Evolutionary conservation across 2,888 invertebrate species (phyloP), one percentile per base, ranked within the genome.

Genomic region (Sylvicola fuscatus): DNA sequence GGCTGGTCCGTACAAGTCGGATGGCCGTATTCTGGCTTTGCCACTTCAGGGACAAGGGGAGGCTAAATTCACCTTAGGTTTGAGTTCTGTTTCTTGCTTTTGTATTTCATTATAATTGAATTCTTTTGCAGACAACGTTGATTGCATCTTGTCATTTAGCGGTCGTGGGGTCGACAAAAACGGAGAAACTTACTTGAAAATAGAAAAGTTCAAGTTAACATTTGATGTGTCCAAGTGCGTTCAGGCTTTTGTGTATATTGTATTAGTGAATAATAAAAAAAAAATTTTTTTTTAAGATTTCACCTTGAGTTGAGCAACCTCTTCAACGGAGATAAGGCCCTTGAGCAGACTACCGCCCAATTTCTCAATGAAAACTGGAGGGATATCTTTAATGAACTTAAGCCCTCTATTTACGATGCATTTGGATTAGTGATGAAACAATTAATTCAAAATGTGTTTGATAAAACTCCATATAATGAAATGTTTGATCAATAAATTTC

Each of bases 381-480:
- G 3, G 46, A 47, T 7, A 50, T 56, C 16, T 47, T 49, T 33
- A 34, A 37, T 3, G 55, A 55, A 43, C 40, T 56, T 14, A 42
- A 46, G 21, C 21, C 21, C 4, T 21, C 21, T 21, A 21, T 21
- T 21, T 21, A 6, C 21, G 21, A 21, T 21, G 21, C 21, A 21
- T 21, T 21, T 8, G 21, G 21, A 21, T 40, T 43, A n/a, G 46
- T 52, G 11, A 49, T 49, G 34, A 35, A 44, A 27, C 44, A 47
- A 34, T 45, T 53, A n/a, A 28, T 49, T 1, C 47, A 47, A 33
- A 41, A 51, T 36, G 46, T 54, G 7, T 46, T 54, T 42, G 37
- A 39, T 14, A 49, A 49, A 41, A 46, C 53, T 30, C 51, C 50
- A 11, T 45, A 45, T 29, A 42, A 47, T 17, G 44, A 48, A 29